phyloP scores from a whole-genome alignment of 2,888 invertebrate genomes.

The Meghimatium bilineatum region DNA sequence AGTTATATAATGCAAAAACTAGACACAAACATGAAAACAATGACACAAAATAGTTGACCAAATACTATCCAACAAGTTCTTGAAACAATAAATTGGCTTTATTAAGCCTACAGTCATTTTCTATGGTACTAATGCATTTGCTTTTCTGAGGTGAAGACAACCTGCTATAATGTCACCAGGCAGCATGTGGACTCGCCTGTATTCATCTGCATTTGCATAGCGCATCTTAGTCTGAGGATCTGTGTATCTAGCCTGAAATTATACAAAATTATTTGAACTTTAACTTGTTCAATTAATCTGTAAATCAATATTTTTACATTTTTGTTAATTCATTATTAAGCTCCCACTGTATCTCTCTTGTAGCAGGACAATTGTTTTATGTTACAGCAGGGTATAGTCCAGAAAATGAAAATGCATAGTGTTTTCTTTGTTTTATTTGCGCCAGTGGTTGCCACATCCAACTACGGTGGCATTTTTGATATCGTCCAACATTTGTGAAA shows the following conservation, averaged over 20 bases:
- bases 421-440: no score
- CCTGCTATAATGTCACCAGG: constrained; percentile 95
- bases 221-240: constrained; percentile 93
- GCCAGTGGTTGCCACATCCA: no score
- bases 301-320: no score
- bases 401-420: no score
- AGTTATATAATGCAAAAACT: no score
- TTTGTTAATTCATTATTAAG: no score
- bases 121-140: constrained; percentile 77
- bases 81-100: background rate
- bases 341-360: no score
- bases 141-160: constrained; percentile 89
- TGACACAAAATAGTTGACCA: background rate
- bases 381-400: no score
- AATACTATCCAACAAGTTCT: background rate
- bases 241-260: constrained; percentile 85
- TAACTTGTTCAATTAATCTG: no score
- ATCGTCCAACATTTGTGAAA: no score
- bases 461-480: no score
- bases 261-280: constrained; percentile 1
- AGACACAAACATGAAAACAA: background rate
- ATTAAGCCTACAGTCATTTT: background rate
- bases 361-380: no score
- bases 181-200: constrained; percentile 87
- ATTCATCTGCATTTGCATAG: constrained; percentile 91